Evolutionary conservation across 64 coral and sea anemone species (phyloP), one percentile per base, ranked within the genome.

Genomic region (Stylophora pistillata): DNA sequence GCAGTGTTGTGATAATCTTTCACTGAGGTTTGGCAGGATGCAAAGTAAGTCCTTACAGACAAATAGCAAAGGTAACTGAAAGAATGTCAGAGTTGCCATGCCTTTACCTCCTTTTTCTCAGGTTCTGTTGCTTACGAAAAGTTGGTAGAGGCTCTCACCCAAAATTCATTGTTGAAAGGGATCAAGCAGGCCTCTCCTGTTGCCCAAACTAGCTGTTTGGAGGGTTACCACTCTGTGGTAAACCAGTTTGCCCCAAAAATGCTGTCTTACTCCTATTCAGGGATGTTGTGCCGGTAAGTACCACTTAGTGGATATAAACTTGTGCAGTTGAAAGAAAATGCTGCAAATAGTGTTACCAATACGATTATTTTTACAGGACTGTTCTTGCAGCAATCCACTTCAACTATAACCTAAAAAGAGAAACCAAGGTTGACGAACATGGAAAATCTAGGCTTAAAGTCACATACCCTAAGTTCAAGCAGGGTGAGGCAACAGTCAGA

Each of bases 311-410:
- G n/a, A n/a, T 83, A 63, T 7, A 15, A 1, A 79, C 2, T 56
- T 52, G 28, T 31, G 27, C 10, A 28, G 5, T 13, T 28, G n/a
- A 20, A 31, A 74, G 30, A 28, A 41, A 10, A 74, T 74, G 34
- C 23, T 2, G 4, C 3, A 41, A 13, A 74, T 28, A 74, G 28
- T 74, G 27, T 74, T 9, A n/a, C n/a, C n/a, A n/a, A n/a, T n/a
- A n/a, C n/a, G n/a, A n/a, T n/a, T 74, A 15, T 55, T 74, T 72
- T 56, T 28, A 20, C 55, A 87, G 85, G 56, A 72, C 85, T 26
- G 74, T 87, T 27, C 55, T 74, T 28, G 23, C 77, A 56, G 37
- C 77, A 0, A 32, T 80, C 0, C 77, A 80, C n/a, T 80, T 80
- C 21, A 80, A 80, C n/a, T 47, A 56, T 15, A 80, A 80, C 21